Base-by-base conservation (phyloP, 2,113 vertebrate species). In the Pogona vitticeps region DNA sequence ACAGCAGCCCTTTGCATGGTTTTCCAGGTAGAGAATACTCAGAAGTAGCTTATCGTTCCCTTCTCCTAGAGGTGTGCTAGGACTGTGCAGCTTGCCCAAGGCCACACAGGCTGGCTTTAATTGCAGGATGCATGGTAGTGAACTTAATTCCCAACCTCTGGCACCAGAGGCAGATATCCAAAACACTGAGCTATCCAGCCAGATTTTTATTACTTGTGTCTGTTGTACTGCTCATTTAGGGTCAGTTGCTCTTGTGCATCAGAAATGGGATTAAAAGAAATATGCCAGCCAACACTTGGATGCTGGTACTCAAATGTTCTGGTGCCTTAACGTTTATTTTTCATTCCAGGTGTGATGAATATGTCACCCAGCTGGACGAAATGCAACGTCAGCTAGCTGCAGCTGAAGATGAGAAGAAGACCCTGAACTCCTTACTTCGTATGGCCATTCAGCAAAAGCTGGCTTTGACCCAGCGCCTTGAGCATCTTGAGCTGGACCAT, bases 401-500 rank as follows among this genome's bases (percentile, higher is more conserved):
- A 0, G 98, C 99, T 0, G 99, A 99, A 96, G 99, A 99, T 0
- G 99, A 99, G 95, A 99, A 99, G 98, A 99, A 99, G 96, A 99
- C 99, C 0, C 96, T 99, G 71, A 99, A 99, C 94, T 99, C 98
- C 0, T 95, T 99, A 92, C 97, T 99, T 76, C 98, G 98, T 7
- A 99, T 99, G 98, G 98, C 98, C 56, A 99, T 99, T 95, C 99
- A 99, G 96, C 99, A 99, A 97, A 99, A 99, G 94, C 96, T 99
- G 93, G 99, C 98, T 0, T 94, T 99, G 92, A 99, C 99, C 1
- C 99, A 99, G 96, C 98, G 99, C 36, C 96, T 99, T 93, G 99
- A 99, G 88, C 98, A 99, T 91, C 93, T 99, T 81, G 99, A 99
- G 96, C 94, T 97, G 0, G 98, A 99, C 94, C 98, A 99, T 0